Conservation (phyloP, 2,797 vertebrate species). For the Betta splendens region DNA sequence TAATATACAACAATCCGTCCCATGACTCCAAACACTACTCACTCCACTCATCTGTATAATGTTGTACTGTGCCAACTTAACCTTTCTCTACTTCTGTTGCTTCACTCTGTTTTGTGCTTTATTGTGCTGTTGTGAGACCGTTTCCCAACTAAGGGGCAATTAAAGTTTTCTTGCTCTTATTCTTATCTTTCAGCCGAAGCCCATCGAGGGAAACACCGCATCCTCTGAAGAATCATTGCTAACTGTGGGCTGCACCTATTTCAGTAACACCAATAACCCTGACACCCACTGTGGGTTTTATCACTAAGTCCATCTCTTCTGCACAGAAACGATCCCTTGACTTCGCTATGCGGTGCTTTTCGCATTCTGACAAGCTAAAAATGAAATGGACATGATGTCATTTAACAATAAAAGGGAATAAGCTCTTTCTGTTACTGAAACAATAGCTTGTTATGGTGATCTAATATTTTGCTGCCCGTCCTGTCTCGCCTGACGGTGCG, state of each 20-base stretch:
- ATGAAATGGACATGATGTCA: conserved; percentile 47
- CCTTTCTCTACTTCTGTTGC: too few species aligned
- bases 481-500: neutral
- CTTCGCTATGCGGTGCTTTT: conserved; percentile 1
- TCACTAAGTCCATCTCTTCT: neutral
- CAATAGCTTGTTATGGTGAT: neutral
- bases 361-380: conserved; percentile 33
- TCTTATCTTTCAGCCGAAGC: too few species aligned
- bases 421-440: conserved; percentile 3
- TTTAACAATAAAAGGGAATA: conserved; percentile 19
- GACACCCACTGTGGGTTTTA: neutral
- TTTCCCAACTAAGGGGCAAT: too few species aligned
- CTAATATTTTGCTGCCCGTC: neutral
- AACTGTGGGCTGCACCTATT: conserved; percentile 3
- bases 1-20: too few species aligned
- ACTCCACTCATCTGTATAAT: too few species aligned
- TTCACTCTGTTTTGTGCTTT: too few species aligned
- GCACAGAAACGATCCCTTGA: neutral
- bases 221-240: neutral
- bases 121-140: too few species aligned
- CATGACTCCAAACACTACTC: too few species aligned
- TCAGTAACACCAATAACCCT: neutral
- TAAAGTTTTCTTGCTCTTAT: too few species aligned
- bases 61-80: too few species aligned
- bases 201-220: too few species aligned